phyloP scores from a whole-genome alignment of 2,113 vertebrate species.

The Lepus europaeus region DNA sequence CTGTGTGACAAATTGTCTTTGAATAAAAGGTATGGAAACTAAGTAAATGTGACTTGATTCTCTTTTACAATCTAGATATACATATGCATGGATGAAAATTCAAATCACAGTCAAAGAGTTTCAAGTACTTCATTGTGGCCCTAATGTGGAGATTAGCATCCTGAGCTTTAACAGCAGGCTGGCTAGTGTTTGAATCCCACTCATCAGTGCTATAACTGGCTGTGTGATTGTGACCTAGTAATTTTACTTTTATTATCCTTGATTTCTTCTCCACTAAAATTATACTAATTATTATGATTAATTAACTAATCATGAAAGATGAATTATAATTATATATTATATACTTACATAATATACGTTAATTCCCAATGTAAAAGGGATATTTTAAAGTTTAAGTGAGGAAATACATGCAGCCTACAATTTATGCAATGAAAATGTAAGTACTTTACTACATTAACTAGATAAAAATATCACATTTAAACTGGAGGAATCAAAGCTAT shows the following conservation, averaged over 20 bases:
- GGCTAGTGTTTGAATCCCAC: neutral
- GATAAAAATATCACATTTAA: constrained; percentile 18
- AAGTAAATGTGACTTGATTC: neutral
- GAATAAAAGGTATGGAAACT: neutral
- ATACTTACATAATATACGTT: neutral
- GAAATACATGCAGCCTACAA: neutral
- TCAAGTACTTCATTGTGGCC: neutral
- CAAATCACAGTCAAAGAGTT: neutral
- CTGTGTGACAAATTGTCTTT: constrained; percentile 34
- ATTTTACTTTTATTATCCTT: constrained; percentile 29
- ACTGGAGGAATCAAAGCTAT: neutral
- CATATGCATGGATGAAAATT: constrained; percentile 34
- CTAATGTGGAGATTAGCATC: neutral
- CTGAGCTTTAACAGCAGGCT: neutral
- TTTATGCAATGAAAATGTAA: neutral
- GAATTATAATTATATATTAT: neutral
- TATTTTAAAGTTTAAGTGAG: neutral
- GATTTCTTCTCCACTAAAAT: neutral
- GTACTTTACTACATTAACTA: neutral
- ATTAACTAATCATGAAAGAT: constrained; percentile 3
- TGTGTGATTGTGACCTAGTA: neutral
- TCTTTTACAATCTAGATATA: neutral
- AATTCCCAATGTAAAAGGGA: neutral
- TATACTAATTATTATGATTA: neutral
- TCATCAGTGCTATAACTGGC: neutral